These are phyloP conservation scores for Hemicordylus capensis DNA, from an alignment of 2,113 vertebrate genomes.

Conservation along the genomic window DNA sequence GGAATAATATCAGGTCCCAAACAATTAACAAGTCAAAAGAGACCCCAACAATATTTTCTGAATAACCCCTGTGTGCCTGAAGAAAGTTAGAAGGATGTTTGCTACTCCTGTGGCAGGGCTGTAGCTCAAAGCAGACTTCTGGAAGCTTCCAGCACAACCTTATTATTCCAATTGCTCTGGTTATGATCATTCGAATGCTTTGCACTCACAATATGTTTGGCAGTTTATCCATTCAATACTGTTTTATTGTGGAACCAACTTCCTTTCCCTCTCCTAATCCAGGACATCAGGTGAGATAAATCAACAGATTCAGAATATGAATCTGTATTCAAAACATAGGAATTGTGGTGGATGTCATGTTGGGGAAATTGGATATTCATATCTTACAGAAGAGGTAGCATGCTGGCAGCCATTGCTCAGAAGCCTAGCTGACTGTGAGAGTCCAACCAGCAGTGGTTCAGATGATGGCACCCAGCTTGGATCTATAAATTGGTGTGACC, in stretches of 20 bases:
- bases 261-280: background rate
- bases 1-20: background rate
- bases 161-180: slow-evolving; percentile 17
- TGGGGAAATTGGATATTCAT: background rate
- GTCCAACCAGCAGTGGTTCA: background rate
- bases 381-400: background rate
- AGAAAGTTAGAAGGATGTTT: background rate
- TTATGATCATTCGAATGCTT: slow-evolving; percentile 26
- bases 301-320: background rate
- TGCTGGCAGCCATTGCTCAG: background rate
- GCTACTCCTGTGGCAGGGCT: background rate
- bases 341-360: background rate
- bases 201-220: background rate
- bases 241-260: slow-evolving; percentile 8
- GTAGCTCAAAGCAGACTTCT: background rate
- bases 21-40: slow-evolving; percentile 23
- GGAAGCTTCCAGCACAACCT: background rate
- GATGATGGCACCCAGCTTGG: background rate
- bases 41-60: slow-evolving; percentile 21
- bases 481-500: too few relatives aligned
- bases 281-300: background rate
- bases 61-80: background rate
- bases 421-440: background rate
- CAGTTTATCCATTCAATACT: slow-evolving; percentile 6
- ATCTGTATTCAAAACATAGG: background rate